Evolutionary conservation across 2,888 invertebrate species (phyloP).

Genomic region (Agapostemon virescens): DNA sequence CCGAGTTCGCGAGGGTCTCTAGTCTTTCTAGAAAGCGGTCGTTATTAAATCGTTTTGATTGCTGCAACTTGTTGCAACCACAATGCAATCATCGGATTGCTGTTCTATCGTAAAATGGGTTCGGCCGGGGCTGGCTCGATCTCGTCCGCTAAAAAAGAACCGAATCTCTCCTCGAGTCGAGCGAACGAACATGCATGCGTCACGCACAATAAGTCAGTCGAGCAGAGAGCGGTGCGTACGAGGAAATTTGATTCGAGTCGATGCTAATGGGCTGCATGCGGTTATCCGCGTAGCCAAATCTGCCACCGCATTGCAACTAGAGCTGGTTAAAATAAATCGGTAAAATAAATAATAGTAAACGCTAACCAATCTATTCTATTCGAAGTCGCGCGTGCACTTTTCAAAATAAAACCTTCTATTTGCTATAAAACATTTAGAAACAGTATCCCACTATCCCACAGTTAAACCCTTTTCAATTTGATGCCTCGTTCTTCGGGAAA

Average conservation of each 20-base stretch:
- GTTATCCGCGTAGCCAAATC: conserved; percentile 54
- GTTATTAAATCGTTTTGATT: neutral
- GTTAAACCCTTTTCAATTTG: no score
- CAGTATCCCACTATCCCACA: no score
- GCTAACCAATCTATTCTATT: no score
- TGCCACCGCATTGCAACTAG: conserved; percentile 17
- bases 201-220: conserved; percentile 45
- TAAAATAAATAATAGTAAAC: no score
- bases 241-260: conserved; percentile 53
- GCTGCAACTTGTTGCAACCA: neutral
- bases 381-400: no score
- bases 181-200: conserved; percentile 12
- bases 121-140: neutral
- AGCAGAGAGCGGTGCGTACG: conserved; percentile 25
- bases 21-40: no score
- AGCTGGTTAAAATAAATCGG: no score
- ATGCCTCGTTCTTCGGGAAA: no score
- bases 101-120: neutral
- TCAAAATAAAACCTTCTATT: no score
- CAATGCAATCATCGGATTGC: neutral
- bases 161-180: neutral
- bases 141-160: conserved; percentile 7
- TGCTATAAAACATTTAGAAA: no score
- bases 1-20: neutral
- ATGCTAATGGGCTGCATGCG: conserved; percentile 47